These are phyloP conservation scores for Proctacanthus coquilletti DNA, from an alignment of 1,140 invertebrate genomes.

Conservation along the genomic window DNA sequence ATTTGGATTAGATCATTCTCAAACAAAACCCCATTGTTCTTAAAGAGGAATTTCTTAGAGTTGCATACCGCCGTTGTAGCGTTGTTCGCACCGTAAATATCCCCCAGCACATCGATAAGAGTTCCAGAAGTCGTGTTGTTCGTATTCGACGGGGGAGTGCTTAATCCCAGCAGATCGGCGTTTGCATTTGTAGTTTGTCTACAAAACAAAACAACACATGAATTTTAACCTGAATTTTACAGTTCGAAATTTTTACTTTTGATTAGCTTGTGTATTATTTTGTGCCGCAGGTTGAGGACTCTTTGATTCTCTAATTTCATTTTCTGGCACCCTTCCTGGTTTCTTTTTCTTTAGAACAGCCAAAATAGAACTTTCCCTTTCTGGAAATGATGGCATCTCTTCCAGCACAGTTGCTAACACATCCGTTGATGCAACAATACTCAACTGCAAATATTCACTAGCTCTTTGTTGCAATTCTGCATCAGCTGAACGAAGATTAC, in stretches of 20 bases:
- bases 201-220: conserved; percentile 3
- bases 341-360: conserved; percentile 98
- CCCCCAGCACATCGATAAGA: conserved; percentile 83
- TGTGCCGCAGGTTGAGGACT: conserved; percentile 50
- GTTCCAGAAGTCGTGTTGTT: conserved; percentile 40
- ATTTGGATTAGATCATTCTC: conserved; percentile 98
- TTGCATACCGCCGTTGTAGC: conserved; percentile 51
- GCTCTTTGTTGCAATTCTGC: conserved; percentile 97
- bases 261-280: conserved; percentile 32
- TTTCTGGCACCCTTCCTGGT: conserved; percentile 74
- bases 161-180: conserved; percentile 70
- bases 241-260: conserved; percentile 33
- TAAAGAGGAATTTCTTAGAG: conserved; percentile 88
- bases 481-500: conserved; percentile 92
- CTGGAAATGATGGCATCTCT: conserved; percentile 99
- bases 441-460: conserved; percentile 94
- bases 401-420: conserved; percentile 96
- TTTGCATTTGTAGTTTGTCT: conserved; percentile 40
- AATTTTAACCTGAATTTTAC: conserved; percentile 4
- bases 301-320: conserved; percentile 63
- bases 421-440: conserved; percentile 90
- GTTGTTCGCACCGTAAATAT: conserved; percentile 59
- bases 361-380: conserved; percentile 94
- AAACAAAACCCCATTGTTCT: conserved; percentile 95
- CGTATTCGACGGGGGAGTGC: conserved; percentile 58